Conservation (phyloP, 2,797 vertebrate genomes). For the Odontamblyopus rebecca region DNA sequence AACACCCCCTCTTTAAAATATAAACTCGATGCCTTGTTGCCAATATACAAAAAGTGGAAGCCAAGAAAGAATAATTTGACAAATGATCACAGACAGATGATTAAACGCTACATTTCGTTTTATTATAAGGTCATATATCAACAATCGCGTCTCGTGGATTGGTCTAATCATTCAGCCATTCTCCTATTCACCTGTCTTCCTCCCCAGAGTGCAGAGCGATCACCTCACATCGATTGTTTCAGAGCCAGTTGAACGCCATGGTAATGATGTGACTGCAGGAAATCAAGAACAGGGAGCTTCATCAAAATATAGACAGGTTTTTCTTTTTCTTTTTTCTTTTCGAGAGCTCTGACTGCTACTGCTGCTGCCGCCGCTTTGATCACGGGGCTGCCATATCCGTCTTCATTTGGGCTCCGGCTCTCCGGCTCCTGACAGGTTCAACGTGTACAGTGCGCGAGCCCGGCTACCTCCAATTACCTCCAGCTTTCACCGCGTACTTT, state of each 20-base stretch:
- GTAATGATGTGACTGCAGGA: conserved; percentile 13
- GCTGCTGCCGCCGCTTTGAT: conserved; percentile 36
- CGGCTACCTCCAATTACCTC: conserved; percentile 15
- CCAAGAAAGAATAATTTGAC: neutral
- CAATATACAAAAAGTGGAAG: neutral
- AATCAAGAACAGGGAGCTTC: conserved; percentile 7
- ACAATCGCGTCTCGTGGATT: neutral
- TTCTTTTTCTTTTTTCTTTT: no score
- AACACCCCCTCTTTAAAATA: no score
- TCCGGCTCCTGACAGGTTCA: conserved; percentile 35
- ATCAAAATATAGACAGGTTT: conserved; percentile 24
- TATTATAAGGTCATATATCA: neutral
- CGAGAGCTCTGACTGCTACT: conserved; percentile 16
- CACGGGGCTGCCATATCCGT: conserved; percentile 33
- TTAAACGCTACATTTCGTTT: conserved; percentile 4
- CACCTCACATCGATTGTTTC: conserved; percentile 14
- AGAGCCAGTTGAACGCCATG: conserved; percentile 9
- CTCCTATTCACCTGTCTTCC: conserved; percentile 13
- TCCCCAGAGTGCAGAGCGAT: neutral
- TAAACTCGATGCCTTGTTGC: neutral
- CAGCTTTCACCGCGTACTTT: neutral
- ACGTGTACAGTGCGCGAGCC: conserved; percentile 7
- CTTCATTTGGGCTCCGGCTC: conserved; percentile 30
- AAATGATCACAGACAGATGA: conserved; percentile 12
- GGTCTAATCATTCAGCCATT: conserved; percentile 8